Conservation (phyloP, 2,113 vertebrate genomes). For the Piprites chloris region DNA sequence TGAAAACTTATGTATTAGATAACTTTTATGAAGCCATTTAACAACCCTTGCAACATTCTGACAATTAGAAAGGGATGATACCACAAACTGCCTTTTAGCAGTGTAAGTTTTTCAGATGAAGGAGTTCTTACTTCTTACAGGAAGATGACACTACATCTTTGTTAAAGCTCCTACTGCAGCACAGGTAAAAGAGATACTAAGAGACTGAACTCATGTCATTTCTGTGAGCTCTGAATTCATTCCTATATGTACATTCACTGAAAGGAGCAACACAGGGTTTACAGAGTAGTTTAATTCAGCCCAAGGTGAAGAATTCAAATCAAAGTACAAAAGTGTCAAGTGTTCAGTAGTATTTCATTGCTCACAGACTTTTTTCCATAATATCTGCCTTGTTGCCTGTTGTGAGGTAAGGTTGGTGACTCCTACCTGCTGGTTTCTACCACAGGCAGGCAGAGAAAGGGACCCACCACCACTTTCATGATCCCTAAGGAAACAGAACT, state of each 20-base stretch:
- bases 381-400: neutral
- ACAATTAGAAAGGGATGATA: neutral
- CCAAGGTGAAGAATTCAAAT: neutral
- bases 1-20: neutral
- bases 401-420: neutral
- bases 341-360: neutral
- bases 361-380: neutral
- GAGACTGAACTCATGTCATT: neutral
- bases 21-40: neutral
- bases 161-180: neutral
- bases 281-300: neutral
- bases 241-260: neutral
- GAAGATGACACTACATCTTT: neutral
- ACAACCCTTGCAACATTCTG: neutral
- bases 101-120: neutral
- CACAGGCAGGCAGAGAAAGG: neutral
- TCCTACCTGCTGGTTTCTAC: neutral
- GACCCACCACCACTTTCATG: neutral
- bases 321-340: neutral
- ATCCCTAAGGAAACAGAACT: neutral
- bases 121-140: neutral
- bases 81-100: neutral
- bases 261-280: neutral
- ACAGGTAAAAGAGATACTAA: neutral
- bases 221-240: neutral